Evolutionary conservation across 1,140 invertebrate genomes (phyloP), one percentile per base, ranked within the genome.

Genomic region (Helicorthomorpha holstii): DNA sequence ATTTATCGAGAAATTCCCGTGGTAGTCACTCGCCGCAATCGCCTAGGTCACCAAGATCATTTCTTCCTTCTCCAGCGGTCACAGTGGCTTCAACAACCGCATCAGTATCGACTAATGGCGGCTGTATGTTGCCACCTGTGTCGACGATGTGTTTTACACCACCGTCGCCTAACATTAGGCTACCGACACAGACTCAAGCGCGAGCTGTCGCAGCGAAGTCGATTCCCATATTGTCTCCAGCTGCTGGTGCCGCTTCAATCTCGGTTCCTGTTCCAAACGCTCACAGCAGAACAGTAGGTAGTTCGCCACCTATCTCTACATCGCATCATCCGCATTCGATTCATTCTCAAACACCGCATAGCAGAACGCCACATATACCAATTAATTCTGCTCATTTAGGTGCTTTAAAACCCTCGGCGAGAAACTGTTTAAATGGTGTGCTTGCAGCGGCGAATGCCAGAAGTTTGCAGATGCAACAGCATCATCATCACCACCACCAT

Each of bases 1-100:
- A 65, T 48, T 44, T 64, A n/a, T 64, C 61, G 1, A 63, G 60
- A 46, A 61, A 61, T 2, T 59, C 61, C 0, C 52, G 62, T 34
- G 29, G 29, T 34, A 16, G 29, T 34, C 29, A 34, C 16, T 16
- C 29, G 29, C 29, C 7, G 16, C 16, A 34, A 7, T 16, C 7
- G 29, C 29, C 29, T 7, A 7, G 7, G 7, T 34, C 16, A 7
- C 29, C 29, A 34, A 7, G 29, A 34, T 16, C 29, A 34, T 16
- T 34, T 34, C 29, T 16, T 34, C 29, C 29, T 7, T 16, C 29
- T 34, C 29, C 7, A 7, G 7, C 29, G 29, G 7, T 7, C 29
- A 7, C 29, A 16, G 29, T 34, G 29, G 7, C 29, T 7, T 16
- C 29, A 7, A 7, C 29, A 34, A 34, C 29, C 29, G 16, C 29